Evolutionary conservation across 2,113 vertebrate genomes (phyloP).

Genomic region (Tenebrosternarchus preto): DNA sequence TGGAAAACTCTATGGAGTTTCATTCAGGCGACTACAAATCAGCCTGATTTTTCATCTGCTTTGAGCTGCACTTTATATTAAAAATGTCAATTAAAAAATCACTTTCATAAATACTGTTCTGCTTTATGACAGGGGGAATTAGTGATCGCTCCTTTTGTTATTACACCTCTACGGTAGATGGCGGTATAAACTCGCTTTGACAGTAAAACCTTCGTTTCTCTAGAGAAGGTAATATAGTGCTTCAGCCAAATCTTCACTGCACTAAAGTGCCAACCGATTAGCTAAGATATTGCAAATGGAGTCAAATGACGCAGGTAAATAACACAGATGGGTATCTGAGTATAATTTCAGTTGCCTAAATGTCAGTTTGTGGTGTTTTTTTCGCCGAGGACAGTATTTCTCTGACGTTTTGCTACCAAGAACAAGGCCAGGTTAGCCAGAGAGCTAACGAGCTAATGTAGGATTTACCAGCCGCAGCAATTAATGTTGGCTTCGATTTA

Average conservation of each 20-base stretch:
- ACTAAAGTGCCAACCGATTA: neutral
- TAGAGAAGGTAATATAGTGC: neutral
- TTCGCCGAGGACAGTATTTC: neutral
- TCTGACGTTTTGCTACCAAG: neutral
- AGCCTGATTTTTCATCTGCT: neutral
- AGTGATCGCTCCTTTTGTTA: neutral
- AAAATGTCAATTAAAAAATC: neutral
- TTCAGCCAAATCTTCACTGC: neutral
- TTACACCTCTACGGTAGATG: neutral
- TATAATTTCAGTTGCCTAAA: neutral
- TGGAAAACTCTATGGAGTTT: too few relatives aligned
- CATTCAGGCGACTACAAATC: neutral
- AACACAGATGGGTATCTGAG: neutral
- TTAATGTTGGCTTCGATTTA: too few relatives aligned
- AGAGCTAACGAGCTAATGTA: slow-evolving; percentile 1
- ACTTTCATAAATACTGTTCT: too few relatives aligned
- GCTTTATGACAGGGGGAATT: too few relatives aligned
- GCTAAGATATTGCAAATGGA: slow-evolving; percentile 27
- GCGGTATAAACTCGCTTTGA: neutral
- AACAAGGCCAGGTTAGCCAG: neutral
- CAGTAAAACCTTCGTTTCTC: neutral
- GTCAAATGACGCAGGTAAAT: slow-evolving; percentile 42
- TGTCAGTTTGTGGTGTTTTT: neutral
- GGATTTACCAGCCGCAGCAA: too few relatives aligned
- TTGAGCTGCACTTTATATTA: too few relatives aligned